Conservation (phyloP, 2,113 vertebrate species). For the Pollimyrus isidori region DNA sequence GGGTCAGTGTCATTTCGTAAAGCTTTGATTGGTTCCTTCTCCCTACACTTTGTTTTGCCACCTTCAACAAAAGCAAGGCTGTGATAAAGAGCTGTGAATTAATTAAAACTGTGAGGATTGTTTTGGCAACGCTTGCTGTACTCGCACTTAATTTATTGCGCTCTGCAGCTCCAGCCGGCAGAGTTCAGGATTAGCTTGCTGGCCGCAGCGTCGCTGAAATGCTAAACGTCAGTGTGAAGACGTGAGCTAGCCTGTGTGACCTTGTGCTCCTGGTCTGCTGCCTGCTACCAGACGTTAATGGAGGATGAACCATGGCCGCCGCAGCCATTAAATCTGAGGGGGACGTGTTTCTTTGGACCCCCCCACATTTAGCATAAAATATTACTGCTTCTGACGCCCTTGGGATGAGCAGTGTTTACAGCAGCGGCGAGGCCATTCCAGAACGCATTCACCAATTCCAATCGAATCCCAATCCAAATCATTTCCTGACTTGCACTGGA, state of each 20-base stretch:
- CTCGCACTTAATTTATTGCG: not conserved
- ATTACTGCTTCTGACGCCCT: too few species aligned
- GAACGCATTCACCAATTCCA: too few species aligned
- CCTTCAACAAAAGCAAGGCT: not conserved
- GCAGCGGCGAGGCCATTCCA: too few species aligned
- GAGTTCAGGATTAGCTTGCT: not conserved
- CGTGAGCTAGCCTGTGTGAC: not conserved
- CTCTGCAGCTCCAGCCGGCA: not conserved
- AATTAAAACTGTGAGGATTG: not conserved
- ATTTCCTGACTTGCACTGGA: too few species aligned
- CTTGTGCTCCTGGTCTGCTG: not conserved
- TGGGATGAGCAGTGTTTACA: not conserved
- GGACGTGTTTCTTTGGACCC: too few species aligned
- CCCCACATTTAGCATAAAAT: too few species aligned
- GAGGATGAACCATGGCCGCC: not conserved
- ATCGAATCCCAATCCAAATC: too few species aligned
- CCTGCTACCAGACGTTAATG: not conserved
- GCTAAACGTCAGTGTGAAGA: not conserved
- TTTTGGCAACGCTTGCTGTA: not conserved
- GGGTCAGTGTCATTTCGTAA: not conserved
- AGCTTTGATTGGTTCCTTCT: not conserved
- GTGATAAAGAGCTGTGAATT: conserved; percentile 7
- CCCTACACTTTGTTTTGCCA: not conserved
- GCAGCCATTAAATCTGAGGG: too few species aligned
- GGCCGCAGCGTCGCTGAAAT: not conserved